These are phyloP conservation scores for Plectropomus leopardus DNA, from an alignment of 2,113 vertebrate species.

Conservation along the genomic window DNA sequence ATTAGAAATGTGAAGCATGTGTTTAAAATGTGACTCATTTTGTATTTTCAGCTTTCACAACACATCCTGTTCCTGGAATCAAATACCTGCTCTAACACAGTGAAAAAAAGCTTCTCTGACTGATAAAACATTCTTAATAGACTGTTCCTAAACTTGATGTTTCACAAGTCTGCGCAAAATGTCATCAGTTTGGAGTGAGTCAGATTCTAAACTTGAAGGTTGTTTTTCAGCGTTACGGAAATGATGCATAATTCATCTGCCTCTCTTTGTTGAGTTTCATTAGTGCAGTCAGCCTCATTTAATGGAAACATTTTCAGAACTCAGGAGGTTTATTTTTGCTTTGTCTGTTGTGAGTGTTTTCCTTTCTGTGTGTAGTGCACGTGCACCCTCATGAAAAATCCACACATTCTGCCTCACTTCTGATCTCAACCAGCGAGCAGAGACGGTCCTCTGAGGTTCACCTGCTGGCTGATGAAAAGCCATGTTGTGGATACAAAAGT, in stretches of 20 bases:
- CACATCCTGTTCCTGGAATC: neutral
- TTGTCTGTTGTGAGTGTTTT: neutral
- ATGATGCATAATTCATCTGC: slow-evolving; percentile 66
- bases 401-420: slow-evolving; percentile 3
- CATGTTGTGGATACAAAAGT: slow-evolving; percentile 31
- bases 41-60: slow-evolving; percentile 1
- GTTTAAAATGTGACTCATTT: slow-evolving; percentile 10
- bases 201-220: slow-evolving; percentile 26
- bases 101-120: neutral
- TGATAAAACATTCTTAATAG: slow-evolving; percentile 4
- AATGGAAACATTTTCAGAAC: slow-evolving; percentile 49
- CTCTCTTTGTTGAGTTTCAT: slow-evolving; percentile 46
- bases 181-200: slow-evolving; percentile 17
- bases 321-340: neutral
- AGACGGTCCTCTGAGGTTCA: slow-evolving; percentile 39
- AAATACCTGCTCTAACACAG: neutral
- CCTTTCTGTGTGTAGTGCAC: neutral
- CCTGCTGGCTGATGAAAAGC: slow-evolving; percentile 26
- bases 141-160: slow-evolving; percentile 5
- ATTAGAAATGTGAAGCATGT: neutral
- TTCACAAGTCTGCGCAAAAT: slow-evolving; percentile 29
- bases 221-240: slow-evolving; percentile 43
- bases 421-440: slow-evolving; percentile 17
- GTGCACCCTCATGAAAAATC: slow-evolving; percentile 21
- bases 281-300: slow-evolving; percentile 27